Evolutionary conservation across 2,113 vertebrate genomes (phyloP), one percentile per base, ranked within the genome.

Genomic region (Nothocercus julius): DNA sequence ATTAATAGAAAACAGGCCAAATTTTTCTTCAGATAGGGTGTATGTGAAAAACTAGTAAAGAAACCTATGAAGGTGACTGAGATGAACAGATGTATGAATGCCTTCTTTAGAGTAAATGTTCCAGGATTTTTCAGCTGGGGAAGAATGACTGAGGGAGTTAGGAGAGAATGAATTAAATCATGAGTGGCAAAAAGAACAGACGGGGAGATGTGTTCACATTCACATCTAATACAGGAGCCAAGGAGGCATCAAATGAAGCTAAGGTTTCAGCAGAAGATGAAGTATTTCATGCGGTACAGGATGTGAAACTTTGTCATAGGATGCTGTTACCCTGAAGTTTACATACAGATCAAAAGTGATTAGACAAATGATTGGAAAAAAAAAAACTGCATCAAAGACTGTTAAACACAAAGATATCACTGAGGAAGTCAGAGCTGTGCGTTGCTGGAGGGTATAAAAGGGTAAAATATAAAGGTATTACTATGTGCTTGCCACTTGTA

Each of bases 401-500:
- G 1, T 72, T 38, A 49, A 70, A 49, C 30, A 28, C 40, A 38
- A 44, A 38, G 40, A 9, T 45, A 21, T 27, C 12, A 16, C 36
- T 40, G 59, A 78, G 47, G 76, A 62, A 67, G 45, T n/a, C 15
- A 8, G 56, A 27, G 40, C 9, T 56, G 15, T 56, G n/a, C 68
- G 34, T 40, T 58, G 30, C 54, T 42, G 62, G 38, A 36, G 32
- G 8, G 12, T 59, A 5, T 30, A 5, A 36, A 45, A 45, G 54
- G 59, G 14, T 42, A 13, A 42, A 42, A 42, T 42, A 42, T 42
- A 42, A 42, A 45, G 9, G 10, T 34, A 13, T 25, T 30, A 7
- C 49, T n/a, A 2, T 40, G n/a, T 40, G 18, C 27, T 72, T 72
- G 49, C 73, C 0, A 0, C 27, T 16, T 38, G 8, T 10, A 2